A percentile compares a stretch with the other conserved stretches of the same genome.
Conservation (phyloP, 2,113 vertebrate species). For the Ptychochromis oligacanthus region DNA sequence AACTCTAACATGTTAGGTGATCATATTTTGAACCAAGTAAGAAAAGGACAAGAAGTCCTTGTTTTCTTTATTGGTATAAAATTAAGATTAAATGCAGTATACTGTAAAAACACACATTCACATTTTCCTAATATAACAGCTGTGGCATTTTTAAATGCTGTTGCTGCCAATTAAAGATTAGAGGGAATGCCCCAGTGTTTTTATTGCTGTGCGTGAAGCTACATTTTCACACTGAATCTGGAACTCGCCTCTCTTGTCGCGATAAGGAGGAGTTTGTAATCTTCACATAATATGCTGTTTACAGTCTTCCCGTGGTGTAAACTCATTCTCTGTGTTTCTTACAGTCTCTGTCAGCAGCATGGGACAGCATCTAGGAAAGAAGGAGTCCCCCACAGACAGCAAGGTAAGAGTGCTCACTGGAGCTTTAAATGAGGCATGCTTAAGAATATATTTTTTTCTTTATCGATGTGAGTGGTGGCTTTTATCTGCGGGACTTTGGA, state of each 20-base stretch:
- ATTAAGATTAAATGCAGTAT: background rate
- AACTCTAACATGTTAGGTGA: background rate
- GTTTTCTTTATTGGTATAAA: background rate
- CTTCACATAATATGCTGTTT: conserved; percentile 18
- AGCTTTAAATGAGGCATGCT: background rate
- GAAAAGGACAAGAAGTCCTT: background rate
- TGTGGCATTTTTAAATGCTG: background rate
- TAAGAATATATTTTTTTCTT: background rate
- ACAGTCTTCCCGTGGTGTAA: conserved; percentile 12
- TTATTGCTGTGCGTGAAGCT: background rate
- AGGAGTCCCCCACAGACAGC: conserved; percentile 49
- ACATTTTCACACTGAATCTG: conserved; percentile 10
- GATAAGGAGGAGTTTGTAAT: conserved; percentile 27
- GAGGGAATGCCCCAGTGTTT: background rate
- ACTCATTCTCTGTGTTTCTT: conserved; percentile 28
- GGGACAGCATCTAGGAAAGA: conserved; percentile 79
- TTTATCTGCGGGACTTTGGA: conserved; percentile 70
- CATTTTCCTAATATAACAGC: background rate
- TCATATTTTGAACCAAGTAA: background rate
- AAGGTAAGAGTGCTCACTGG: conserved; percentile 60
- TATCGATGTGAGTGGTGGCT: conserved; percentile 26
- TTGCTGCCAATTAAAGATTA: background rate
- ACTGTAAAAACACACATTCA: too few relatives aligned
- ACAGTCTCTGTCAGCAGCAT: conserved; percentile 75
- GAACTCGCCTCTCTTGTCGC: background rate